Percentiles rank a stretch among this genome's conserved stretches.
phyloP scores from a whole-genome alignment of 1,140 invertebrate species.

The Druon quercuslanigerum region DNA sequence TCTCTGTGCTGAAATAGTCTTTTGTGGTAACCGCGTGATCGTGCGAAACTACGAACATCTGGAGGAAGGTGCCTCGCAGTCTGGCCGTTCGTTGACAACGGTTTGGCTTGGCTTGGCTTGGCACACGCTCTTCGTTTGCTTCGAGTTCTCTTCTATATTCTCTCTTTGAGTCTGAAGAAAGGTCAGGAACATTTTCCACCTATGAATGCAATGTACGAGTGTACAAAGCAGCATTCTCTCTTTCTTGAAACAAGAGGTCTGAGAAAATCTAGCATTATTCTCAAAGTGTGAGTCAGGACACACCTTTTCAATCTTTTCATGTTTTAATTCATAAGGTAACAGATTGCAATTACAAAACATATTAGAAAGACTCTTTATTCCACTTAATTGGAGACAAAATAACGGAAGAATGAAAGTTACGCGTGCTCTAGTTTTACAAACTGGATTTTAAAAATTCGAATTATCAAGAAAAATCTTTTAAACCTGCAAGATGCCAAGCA shows the following conservation, averaged over 20 bases:
- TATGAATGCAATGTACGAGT: neutral
- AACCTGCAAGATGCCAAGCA: too few relatives aligned
- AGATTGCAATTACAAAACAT: neutral
- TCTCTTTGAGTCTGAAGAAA: constrained; percentile 25
- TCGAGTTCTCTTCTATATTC: neutral
- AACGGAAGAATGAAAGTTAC: too few relatives aligned
- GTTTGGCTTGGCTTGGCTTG: neutral
- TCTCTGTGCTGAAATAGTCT: constrained; percentile 2
- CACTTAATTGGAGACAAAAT: too few relatives aligned
- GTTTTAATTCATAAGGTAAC: neutral
- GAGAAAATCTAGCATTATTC: constrained; percentile 15
- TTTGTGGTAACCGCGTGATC: neutral
- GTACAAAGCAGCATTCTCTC: constrained; percentile 1
- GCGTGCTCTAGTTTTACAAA: too few relatives aligned
- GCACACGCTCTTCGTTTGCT: constrained; percentile 15
- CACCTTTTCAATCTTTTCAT: neutral
- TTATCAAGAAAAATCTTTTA: too few relatives aligned
- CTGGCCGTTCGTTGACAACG: neutral
- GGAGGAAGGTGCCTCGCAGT: constrained; percentile 4
- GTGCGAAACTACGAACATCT: too few relatives aligned
- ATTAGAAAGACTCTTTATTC: neutral
- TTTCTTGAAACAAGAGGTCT: constrained; percentile 27
- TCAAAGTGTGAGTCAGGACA: constrained; percentile 3
- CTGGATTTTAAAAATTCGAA: too few relatives aligned
- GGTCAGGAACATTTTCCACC: constrained; percentile 31